Evolutionary conservation across 2,113 vertebrate genomes (phyloP), one percentile per base, ranked within the genome.

Genomic region (Sylvietta virens): DNA sequence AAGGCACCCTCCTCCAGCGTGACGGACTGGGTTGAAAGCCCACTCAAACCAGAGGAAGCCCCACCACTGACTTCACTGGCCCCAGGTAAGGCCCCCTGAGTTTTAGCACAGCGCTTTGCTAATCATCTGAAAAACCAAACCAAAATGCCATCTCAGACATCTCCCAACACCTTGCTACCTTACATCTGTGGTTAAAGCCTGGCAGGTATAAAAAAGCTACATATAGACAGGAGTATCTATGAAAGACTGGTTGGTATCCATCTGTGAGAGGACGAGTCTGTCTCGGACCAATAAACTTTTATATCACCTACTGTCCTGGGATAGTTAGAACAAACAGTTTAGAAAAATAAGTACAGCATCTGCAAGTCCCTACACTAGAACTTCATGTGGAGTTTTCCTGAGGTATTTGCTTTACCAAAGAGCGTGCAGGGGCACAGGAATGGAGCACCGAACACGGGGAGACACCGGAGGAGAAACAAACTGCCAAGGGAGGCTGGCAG

Each of bases 341-440:
- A 96, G 84, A 92, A 96, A 94, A 96, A 90, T 88, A 94, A 83
- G 90, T 93, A 89, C 56, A 93, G 81, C 67, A 95, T 96, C 86
- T 94, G 84, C 87, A 90, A 94, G 83, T 95, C 89, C 95, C 95
- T 96, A 88, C 83, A 78, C 88, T 91, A 96, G 80, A 97, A 92
- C 87, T 89, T 92, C 92, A 87, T 33, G 92, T 22, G 70, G 66
- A 88, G 67, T 97, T 96, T 97, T 97, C 97, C 97, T 97, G 97
- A 98, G 96, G 92, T 97, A 95, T 96, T 90, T 91, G 86, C 86
- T 95, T 95, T 92, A 83, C 86, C 12, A 1, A 73, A 71, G 64
- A 77, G 94, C 15, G 14, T 27, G n/a, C 4, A 4, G 67, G 67
- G n/a, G 65, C 57, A 90, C 0, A 0, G 70, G 40, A 35, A 73